Percentiles rank a stretch among this genome's conserved stretches.
These are phyloP conservation scores for Dolichopus griseipennis DNA, from an alignment of 2,888 invertebrate genomes.

Conservation along the genomic window DNA sequence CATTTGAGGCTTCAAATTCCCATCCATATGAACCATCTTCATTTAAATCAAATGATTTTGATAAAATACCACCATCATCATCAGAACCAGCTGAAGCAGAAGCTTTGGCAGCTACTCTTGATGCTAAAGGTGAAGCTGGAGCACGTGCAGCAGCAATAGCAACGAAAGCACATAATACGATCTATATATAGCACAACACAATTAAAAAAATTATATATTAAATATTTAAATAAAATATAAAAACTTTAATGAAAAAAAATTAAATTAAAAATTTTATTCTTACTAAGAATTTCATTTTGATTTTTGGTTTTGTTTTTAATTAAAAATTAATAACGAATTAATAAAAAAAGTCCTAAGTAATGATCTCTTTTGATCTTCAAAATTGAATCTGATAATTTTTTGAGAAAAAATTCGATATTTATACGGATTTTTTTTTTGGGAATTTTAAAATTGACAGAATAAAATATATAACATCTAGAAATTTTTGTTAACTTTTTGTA, in stretches of 20 bases:
- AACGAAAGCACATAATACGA: neutral
- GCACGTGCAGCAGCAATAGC: neutral
- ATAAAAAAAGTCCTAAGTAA: no score
- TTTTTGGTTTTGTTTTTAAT: no score
- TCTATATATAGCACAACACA: neutral
- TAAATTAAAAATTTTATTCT: neutral
- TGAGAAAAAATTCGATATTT: neutral
- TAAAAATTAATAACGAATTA: no score
- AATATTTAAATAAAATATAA: no score
- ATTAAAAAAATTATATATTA: no score
- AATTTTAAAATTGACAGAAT: no score
- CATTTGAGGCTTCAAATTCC: constrained; percentile 29
- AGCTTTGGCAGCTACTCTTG: neutral
- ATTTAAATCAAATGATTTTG: constrained; percentile 26
- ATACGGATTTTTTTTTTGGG: neutral
- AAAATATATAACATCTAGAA: no score
- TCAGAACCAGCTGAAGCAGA: neutral
- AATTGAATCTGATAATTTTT: neutral
- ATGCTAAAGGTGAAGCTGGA: neutral
- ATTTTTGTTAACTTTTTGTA: no score
- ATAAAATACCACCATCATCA: constrained; percentile 7
- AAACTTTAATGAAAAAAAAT: no score
- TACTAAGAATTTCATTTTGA: neutral
- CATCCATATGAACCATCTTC: constrained; percentile 30
- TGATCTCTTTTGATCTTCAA: neutral